These are phyloP conservation scores for Branchellion lobata DNA, from an alignment of 2,888 invertebrate species.

Conservation along the genomic window DNA sequence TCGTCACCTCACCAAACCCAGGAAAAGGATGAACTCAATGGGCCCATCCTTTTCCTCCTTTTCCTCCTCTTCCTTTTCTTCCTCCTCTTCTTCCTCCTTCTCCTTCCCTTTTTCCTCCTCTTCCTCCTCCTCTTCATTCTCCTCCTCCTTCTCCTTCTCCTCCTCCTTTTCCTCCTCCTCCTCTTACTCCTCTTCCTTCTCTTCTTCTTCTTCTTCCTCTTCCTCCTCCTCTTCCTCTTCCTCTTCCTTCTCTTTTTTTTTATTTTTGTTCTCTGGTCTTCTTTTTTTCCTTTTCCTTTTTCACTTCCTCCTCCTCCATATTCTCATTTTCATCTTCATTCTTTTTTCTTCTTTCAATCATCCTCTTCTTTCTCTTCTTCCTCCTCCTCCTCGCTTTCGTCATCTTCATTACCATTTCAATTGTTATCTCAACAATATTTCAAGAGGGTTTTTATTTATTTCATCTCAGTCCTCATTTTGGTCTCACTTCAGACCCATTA, in stretches of 20 bases:
- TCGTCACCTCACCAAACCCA: too few species aligned
- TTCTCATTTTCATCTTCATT: constrained; percentile 2
- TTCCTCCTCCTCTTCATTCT: not conserved
- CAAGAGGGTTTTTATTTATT: too few species aligned
- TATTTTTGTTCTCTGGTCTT: too few species aligned
- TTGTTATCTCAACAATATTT: too few species aligned
- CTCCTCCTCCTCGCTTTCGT: not conserved
- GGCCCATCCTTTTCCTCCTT: not conserved
- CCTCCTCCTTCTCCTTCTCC: not conserved
- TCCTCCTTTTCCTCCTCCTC: not conserved
- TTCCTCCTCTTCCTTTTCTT: not conserved
- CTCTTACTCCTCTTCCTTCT: too few species aligned
- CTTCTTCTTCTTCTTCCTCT: not conserved
- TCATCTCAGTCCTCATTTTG: not conserved
- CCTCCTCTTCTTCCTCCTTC: not conserved
- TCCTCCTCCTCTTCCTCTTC: not conserved
- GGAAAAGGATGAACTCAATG: too few species aligned
- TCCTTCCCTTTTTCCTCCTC: not conserved
- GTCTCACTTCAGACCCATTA: not conserved
- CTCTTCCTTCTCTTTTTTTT: too few species aligned
- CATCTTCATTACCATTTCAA: not conserved
- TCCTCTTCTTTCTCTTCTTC: not conserved
- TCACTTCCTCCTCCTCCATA: too few species aligned
- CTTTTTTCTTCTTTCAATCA: not conserved
- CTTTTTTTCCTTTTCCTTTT: too few species aligned